Evolutionary conservation across 2,113 vertebrate genomes (phyloP).

Genomic region (Hippocampus guttulatus): DNA sequence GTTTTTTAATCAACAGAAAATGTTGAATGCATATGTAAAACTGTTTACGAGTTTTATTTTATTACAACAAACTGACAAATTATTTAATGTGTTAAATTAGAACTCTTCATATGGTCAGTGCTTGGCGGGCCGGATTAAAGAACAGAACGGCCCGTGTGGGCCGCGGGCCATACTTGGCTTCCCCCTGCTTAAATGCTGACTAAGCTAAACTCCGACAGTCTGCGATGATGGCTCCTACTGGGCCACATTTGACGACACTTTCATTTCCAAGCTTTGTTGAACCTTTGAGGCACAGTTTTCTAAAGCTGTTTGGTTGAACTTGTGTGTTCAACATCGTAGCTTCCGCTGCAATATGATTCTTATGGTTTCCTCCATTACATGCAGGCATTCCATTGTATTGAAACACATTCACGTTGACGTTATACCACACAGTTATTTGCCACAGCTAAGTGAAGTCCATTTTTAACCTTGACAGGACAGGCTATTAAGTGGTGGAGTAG

Average conservation of each 20-base stretch:
- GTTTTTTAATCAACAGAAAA: too few species aligned
- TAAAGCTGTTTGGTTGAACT: too few species aligned
- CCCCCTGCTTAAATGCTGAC: neutral
- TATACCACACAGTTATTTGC: neutral
- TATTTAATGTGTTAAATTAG: too few species aligned
- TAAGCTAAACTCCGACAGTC: too few species aligned
- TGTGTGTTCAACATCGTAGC: neutral
- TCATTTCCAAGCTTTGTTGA: neutral
- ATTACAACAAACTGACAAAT: too few species aligned
- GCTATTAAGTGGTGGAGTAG: neutral
- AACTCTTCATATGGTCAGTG: too few species aligned
- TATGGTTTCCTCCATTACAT: neutral
- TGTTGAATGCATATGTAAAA: too few species aligned
- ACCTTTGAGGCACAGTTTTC: neutral
- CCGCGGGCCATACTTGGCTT: neutral
- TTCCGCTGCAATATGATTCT: neutral
- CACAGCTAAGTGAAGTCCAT: constrained; percentile 5
- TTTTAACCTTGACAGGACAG: neutral
- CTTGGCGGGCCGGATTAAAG: too few species aligned
- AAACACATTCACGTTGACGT: neutral
- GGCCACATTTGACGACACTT: neutral
- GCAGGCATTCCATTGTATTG: neutral
- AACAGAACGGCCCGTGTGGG: neutral
- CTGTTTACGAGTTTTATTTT: too few species aligned
- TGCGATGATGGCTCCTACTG: too few species aligned